phyloP scores from a whole-genome alignment of 2,888 invertebrate species.

The Exocentrus adspersus region DNA sequence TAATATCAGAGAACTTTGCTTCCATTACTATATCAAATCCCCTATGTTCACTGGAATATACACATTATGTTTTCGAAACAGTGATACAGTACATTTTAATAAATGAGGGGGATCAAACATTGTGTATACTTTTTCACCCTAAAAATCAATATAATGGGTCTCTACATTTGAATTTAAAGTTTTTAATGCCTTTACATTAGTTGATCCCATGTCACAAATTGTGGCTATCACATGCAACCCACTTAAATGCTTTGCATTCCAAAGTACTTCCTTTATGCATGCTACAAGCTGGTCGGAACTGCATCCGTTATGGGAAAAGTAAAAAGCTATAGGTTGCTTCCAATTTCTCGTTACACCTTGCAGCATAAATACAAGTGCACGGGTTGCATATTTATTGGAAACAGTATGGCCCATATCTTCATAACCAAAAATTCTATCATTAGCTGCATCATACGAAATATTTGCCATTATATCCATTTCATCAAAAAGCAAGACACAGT shows the following conservation, averaged over 20 bases:
- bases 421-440: conserved; percentile 35
- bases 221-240: conserved; percentile 34
- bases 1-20: conserved; percentile 22
- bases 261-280: conserved; percentile 30
- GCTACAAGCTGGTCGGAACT: not conserved
- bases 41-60: not conserved
- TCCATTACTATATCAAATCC: not conserved
- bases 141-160: conserved; percentile 2
- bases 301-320: conserved; percentile 37
- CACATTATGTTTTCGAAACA: conserved; percentile 22
- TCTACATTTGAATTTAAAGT: not conserved
- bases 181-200: conserved; percentile 37
- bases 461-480: no score
- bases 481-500: no score
- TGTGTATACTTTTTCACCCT: conserved; percentile 3
- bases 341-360: conserved; percentile 30
- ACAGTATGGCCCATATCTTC: conserved; percentile 26
- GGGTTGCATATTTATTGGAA: conserved; percentile 24
- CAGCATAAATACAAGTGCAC: conserved; percentile 36
- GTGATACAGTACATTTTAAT: conserved; percentile 13
- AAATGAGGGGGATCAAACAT: conserved; percentile 23
- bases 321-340: conserved; percentile 43
- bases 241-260: conserved; percentile 23
- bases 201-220: conserved; percentile 40
- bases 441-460: no score